phyloP scores from a whole-genome alignment of 2,888 invertebrate species.

The Stegophylla sp. region DNA sequence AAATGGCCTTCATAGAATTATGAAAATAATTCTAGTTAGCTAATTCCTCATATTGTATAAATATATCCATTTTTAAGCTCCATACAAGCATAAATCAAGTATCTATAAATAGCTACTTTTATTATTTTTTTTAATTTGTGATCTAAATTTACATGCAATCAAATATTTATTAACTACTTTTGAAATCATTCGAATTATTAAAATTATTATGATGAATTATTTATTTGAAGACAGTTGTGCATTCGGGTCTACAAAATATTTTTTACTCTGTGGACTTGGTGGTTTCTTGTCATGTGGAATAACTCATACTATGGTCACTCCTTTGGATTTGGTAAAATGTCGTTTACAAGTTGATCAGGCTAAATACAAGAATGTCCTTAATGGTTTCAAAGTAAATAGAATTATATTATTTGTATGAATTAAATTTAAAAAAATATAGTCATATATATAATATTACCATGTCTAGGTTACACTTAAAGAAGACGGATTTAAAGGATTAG shows the following conservation, averaged over 20 bases:
- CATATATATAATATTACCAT: too few relatives aligned
- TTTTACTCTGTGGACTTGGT: slow-evolving; percentile 89
- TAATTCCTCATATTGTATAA: neutral
- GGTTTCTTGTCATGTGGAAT: slow-evolving; percentile 77
- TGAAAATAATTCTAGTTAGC: neutral
- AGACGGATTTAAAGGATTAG: slow-evolving; percentile 84
- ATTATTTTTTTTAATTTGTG: neutral
- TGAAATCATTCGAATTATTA: too few relatives aligned
- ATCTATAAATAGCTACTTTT: neutral
- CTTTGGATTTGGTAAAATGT: slow-evolving; percentile 94
- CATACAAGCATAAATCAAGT: neutral
- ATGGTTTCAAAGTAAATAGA: slow-evolving; percentile 74
- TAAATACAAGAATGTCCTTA: slow-evolving; percentile 88
- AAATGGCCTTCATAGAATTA: neutral
- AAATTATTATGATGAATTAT: neutral
- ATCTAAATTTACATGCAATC: too few relatives aligned
- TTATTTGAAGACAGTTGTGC: slow-evolving; percentile 76
- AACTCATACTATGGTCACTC: slow-evolving; percentile 92
- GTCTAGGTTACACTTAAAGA: slow-evolving; percentile 80
- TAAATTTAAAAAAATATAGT: too few relatives aligned
- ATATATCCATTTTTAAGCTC: neutral
- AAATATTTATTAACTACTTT: too few relatives aligned
- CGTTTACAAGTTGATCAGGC: slow-evolving; percentile 90
- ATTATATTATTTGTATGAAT: neutral
- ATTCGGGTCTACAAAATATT: slow-evolving; percentile 90